Evolutionary conservation across 2,113 vertebrate genomes (phyloP).

Genomic region (Heterotis niloticus): DNA sequence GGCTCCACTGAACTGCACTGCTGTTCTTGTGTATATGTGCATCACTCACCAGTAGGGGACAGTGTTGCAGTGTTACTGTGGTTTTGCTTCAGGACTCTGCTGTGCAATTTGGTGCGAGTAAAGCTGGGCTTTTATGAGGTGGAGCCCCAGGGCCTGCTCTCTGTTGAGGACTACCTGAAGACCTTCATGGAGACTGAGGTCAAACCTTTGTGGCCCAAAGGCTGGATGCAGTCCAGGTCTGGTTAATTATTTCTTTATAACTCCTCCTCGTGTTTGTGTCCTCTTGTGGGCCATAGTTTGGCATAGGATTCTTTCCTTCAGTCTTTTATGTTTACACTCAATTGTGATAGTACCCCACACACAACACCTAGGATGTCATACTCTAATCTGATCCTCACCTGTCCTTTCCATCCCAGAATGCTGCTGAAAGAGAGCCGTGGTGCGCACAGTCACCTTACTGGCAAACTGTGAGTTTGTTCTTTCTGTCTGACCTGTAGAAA

Average conservation of each 20-base stretch:
- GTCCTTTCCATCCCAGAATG: constrained; percentile 54
- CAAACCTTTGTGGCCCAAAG: constrained; percentile 96
- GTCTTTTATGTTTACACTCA: not conserved
- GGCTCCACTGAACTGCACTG: too few relatives aligned
- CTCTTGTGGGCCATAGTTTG: not conserved
- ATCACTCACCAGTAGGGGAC: not conserved
- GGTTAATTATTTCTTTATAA: constrained; percentile 12
- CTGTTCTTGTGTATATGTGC: not conserved
- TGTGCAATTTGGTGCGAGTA: constrained; percentile 92
- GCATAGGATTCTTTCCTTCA: not conserved
- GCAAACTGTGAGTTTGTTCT: constrained; percentile 60
- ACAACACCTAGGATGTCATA: not conserved
- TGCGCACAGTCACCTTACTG: constrained; percentile 70
- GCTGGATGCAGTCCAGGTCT: constrained; percentile 98
- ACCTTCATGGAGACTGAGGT: constrained; percentile 96
- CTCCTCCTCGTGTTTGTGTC: not conserved
- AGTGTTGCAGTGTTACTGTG: not conserved
- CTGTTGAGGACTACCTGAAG: constrained; percentile 95
- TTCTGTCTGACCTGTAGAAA: not conserved
- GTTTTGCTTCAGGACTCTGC: constrained; percentile 68
- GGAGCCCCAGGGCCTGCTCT: constrained; percentile 85
- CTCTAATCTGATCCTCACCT: not conserved
- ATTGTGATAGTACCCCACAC: not conserved
- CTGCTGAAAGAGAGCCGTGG: constrained; percentile 69
- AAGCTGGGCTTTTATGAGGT: constrained; percentile 93